These are phyloP conservation scores for Rhea americana DNA, from an alignment of 2,113 vertebrate genomes.

Conservation along the genomic window DNA sequence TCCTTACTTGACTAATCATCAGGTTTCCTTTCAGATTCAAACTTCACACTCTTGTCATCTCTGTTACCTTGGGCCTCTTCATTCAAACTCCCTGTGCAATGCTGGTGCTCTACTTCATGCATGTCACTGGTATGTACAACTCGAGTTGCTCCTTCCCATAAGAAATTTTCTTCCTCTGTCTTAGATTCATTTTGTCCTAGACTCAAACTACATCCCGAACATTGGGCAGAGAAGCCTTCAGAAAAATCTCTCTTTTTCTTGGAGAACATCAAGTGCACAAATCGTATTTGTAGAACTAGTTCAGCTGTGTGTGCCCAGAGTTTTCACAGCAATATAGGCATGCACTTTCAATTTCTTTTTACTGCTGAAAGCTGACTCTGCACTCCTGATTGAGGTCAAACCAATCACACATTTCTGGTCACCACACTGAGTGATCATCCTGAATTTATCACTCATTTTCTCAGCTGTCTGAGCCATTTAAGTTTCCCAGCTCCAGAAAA, in stretches of 20 bases:
- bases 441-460: constrained; percentile 31
- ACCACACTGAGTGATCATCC: background rate
- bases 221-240: background rate
- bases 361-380: background rate
- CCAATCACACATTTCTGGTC: background rate
- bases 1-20: background rate
- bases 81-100: background rate
- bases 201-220: background rate
- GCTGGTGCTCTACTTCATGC: background rate
- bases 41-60: background rate
- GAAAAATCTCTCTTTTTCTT: background rate
- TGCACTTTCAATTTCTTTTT: background rate
- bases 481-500: background rate
- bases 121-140: background rate
- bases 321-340: background rate
- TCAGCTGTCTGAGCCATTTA: background rate
- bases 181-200: background rate
- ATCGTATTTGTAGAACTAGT: background rate
- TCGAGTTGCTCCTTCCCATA: background rate
- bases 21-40: background rate
- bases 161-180: background rate
- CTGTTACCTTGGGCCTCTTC: background rate
- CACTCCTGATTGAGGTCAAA: background rate
- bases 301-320: background rate
- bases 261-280: too few relatives aligned